Evolutionary conservation across 2,797 vertebrate genomes (phyloP).

Genomic region (Catharus ustulatus): DNA sequence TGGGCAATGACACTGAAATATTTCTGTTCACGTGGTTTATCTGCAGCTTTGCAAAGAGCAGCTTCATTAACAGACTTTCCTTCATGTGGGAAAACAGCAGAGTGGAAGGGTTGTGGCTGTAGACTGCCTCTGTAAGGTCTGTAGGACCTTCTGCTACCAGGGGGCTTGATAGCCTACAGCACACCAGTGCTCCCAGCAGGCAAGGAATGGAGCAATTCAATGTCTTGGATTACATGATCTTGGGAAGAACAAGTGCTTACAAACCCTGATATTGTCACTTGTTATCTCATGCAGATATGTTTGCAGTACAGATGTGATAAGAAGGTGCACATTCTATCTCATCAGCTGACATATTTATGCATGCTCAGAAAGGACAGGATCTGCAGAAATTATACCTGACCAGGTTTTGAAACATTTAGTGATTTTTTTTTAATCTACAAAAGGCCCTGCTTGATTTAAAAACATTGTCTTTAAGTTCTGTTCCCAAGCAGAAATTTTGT

Average conservation of each 20-base stretch:
- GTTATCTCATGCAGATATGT: not conserved
- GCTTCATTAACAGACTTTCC: not conserved
- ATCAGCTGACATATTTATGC: not conserved
- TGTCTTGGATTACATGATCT: not conserved
- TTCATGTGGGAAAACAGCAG: not conserved
- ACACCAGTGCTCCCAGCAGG: not conserved
- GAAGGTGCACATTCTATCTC: not conserved
- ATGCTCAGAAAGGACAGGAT: not conserved
- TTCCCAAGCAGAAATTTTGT: not conserved
- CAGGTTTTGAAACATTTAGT: not conserved
- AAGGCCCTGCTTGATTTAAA: not conserved
- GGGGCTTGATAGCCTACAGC: not conserved
- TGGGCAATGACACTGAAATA: fast-evolving
- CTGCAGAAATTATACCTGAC: not conserved
- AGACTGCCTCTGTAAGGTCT: not conserved
- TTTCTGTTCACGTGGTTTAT: not conserved
- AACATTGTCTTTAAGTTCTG: not conserved
- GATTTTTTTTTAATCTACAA: not conserved
- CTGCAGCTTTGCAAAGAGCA: not conserved
- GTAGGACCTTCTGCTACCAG: not conserved
- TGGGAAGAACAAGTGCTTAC: not conserved
- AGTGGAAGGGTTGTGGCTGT: not conserved
- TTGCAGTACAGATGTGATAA: not conserved
- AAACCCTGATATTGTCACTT: not conserved
- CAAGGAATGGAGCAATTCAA: not conserved